Percentiles rank a stretch among this genome's conserved stretches.
phyloP scores from a whole-genome alignment of 2,113 vertebrate species.

The Toxotes chatareus region DNA sequence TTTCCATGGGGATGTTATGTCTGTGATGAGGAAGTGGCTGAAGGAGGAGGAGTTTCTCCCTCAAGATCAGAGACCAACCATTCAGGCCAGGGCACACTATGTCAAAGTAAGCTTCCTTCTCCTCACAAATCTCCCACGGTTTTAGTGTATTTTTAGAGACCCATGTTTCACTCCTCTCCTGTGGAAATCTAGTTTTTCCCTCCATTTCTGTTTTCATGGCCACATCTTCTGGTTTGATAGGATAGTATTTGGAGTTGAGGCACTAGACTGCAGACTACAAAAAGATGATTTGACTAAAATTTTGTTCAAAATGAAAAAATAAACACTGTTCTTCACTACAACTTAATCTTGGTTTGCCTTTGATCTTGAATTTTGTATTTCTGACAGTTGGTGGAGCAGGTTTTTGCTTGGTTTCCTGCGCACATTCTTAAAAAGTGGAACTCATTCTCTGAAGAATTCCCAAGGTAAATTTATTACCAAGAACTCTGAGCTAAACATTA shows the following conservation, averaged over 20 bases:
- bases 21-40: slow-evolving; percentile 74
- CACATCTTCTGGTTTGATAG: background rate
- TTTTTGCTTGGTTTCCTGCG: slow-evolving; percentile 89
- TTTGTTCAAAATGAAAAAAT: background rate
- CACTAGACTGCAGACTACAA: background rate
- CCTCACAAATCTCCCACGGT: background rate
- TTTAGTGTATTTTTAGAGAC: slow-evolving; percentile 23
- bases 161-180: background rate
- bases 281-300: background rate
- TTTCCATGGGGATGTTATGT: slow-evolving; percentile 80
- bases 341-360: background rate
- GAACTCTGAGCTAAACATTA: background rate
- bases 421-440: slow-evolving; percentile 86
- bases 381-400: slow-evolving; percentile 86
- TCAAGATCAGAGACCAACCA: slow-evolving; percentile 66
- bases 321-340: background rate
- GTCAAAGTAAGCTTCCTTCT: slow-evolving; percentile 71
- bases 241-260: background rate
- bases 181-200: background rate
- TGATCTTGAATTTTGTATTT: slow-evolving; percentile 7
- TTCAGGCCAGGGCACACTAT: slow-evolving; percentile 75
- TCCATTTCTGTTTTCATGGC: slow-evolving; percentile 3
- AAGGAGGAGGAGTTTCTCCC: slow-evolving; percentile 75
- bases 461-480: slow-evolving; percentile 79
- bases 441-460: slow-evolving; percentile 80